phyloP scores from a whole-genome alignment of 2,888 invertebrate genomes.

The Parthenolecanium corni region DNA sequence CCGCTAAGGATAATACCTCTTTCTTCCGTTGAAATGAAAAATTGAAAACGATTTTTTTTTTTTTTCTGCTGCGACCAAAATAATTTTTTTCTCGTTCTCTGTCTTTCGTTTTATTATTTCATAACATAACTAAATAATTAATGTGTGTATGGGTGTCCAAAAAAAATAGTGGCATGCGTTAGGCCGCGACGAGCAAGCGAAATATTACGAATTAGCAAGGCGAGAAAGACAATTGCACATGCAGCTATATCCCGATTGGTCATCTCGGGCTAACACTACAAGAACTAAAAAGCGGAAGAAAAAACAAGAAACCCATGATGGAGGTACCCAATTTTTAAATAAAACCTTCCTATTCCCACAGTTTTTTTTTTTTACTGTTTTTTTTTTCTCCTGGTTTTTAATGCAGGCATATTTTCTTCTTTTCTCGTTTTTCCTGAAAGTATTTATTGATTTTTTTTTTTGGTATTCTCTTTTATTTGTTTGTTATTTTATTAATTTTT shows the following conservation, averaged over 20 bases:
- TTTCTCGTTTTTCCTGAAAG: slow-evolving; percentile 39
- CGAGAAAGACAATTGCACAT: slow-evolving; percentile 97
- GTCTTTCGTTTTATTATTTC: slow-evolving; percentile 32
- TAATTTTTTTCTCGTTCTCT: slow-evolving; percentile 25
- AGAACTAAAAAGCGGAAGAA: slow-evolving; percentile 99
- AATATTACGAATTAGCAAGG: slow-evolving; percentile 98
- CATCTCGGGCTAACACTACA: slow-evolving; percentile 98
- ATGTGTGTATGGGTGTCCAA: slow-evolving; percentile 39
- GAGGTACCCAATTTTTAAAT: slow-evolving; percentile 48
- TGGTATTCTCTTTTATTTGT: slow-evolving; percentile 37
- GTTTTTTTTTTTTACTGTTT: slow-evolving; percentile 31
- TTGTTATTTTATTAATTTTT: slow-evolving; percentile 30
- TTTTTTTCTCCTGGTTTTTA: slow-evolving; percentile 28
- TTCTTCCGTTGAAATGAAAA: slow-evolving; percentile 29
- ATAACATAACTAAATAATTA: slow-evolving; percentile 27
- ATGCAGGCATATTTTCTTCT: slow-evolving; percentile 38
- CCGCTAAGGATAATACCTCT: slow-evolving; percentile 12
- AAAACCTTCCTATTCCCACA: slow-evolving; percentile 16
- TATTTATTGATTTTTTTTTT: slow-evolving; percentile 35
- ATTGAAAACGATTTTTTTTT: slow-evolving; percentile 14
- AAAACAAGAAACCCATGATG: slow-evolving; percentile 94
- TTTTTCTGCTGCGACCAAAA: neutral
- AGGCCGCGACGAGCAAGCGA: slow-evolving; percentile 97
- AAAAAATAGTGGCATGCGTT: slow-evolving; percentile 91
- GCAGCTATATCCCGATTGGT: slow-evolving; percentile 99